phyloP scores from a whole-genome alignment of 2,888 invertebrate species.

The Cosmopolites sordidus region DNA sequence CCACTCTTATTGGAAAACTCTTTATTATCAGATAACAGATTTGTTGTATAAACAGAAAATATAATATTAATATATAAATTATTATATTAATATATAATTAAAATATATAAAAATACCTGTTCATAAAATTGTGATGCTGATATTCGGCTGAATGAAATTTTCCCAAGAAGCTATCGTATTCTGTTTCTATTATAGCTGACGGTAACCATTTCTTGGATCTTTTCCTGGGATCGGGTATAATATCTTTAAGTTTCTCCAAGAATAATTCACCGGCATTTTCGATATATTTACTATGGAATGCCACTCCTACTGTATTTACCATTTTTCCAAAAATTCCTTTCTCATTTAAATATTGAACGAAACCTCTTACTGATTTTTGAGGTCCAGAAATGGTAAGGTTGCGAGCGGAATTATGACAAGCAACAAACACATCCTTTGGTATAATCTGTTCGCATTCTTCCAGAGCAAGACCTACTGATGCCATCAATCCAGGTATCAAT shows the following conservation, averaged over 20 bases:
- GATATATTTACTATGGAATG: conserved; percentile 80
- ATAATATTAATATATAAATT: too few species aligned
- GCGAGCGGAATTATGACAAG: conserved; percentile 82
- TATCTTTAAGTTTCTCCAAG: conserved; percentile 57
- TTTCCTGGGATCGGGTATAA: conserved; percentile 60
- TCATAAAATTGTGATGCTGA: conserved; percentile 78
- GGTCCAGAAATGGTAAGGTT: conserved; percentile 89
- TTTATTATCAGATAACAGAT: too few species aligned
- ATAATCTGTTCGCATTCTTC: conserved; percentile 51
- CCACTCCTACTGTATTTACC: conserved; percentile 75
- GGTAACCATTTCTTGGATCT: conserved; percentile 79
- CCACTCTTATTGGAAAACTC: too few species aligned
- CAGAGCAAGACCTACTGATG: conserved; percentile 61
- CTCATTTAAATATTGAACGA: conserved; percentile 60
- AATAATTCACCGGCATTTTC: conserved; percentile 58
- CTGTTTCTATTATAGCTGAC: conserved; percentile 55
- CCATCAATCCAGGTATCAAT: conserved; percentile 42
- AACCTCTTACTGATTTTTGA: conserved; percentile 60
- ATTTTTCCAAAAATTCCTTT: conserved; percentile 71
- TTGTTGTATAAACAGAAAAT: too few species aligned
- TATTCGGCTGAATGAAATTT: conserved; percentile 73
- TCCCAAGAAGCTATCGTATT: conserved; percentile 66
- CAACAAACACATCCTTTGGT: conserved; percentile 74
- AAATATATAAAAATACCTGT: conserved; percentile 42
- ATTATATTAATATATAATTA: too few species aligned